phyloP scores from a whole-genome alignment of 2,113 vertebrate genomes.

The Lasiurus borealis region DNA sequence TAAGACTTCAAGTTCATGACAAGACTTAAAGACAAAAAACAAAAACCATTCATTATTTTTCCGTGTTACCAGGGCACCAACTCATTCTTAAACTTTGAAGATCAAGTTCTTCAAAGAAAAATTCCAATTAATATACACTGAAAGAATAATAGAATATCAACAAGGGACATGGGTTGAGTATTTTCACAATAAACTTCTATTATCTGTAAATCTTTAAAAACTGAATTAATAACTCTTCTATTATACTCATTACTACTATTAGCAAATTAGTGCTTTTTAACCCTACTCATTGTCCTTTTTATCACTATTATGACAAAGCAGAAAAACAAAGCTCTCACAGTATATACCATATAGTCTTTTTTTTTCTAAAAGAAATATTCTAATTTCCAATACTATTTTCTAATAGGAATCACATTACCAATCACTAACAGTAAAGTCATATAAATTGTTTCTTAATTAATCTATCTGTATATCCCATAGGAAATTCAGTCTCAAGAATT shows the following conservation, averaged over 20 bases:
- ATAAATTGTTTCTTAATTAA: slow-evolving; percentile 17
- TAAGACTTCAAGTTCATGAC: neutral
- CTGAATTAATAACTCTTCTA: neutral
- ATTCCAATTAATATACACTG: neutral
- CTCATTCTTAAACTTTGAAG: slow-evolving; percentile 14
- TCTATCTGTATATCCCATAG: neutral
- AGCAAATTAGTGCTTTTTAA: slow-evolving; percentile 24
- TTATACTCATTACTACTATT: slow-evolving; percentile 14
- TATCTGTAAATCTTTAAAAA: neutral
- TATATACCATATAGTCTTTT: neutral
- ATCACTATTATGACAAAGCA: neutral
- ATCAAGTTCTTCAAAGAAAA: neutral
- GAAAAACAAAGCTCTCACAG: neutral
- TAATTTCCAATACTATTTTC: neutral
- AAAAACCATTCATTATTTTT: neutral
- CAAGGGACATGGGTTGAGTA: neutral
- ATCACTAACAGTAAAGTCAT: neutral
- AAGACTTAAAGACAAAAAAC: neutral
- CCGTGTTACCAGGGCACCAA: neutral
- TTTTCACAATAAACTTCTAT: neutral
- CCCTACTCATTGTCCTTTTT: neutral
- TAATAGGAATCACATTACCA: neutral
- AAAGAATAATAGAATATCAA: neutral
- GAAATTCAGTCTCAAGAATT: neutral
- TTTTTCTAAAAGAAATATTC: neutral